phyloP scores from a whole-genome alignment of 2,888 invertebrate species.

The Malthinus flaveolus region DNA sequence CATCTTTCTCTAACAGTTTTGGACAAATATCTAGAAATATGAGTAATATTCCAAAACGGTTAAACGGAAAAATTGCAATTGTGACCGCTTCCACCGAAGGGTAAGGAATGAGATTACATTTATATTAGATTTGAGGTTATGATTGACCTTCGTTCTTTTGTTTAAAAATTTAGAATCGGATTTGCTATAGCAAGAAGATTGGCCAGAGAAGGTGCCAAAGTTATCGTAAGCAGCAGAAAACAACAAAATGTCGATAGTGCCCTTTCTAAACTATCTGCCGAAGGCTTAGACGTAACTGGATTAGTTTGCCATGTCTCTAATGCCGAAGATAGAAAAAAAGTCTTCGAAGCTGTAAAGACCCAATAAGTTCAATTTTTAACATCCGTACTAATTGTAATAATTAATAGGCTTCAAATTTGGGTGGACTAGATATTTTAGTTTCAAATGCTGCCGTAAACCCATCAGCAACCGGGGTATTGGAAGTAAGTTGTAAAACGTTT shows the following conservation, averaged over 20 bases:
- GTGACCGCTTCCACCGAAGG: conserved; percentile 89
- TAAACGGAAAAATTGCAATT: conserved; percentile 80
- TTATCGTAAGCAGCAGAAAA: conserved; percentile 90
- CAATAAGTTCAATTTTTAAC: too few relatives aligned
- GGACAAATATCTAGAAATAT: not conserved
- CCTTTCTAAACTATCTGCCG: conserved; percentile 67
- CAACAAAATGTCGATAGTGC: conserved; percentile 82
- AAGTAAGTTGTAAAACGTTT: conserved; percentile 57
- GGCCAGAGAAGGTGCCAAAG: conserved; percentile 87
- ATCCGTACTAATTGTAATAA: too few relatives aligned
- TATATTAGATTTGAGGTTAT: conserved; percentile 15
- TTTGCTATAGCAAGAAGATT: conserved; percentile 87
- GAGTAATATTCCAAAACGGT: conserved; percentile 45
- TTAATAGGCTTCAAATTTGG: conserved; percentile 74
- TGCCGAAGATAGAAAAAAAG: conserved; percentile 72
- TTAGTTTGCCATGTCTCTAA: conserved; percentile 90
- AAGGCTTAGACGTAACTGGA: conserved; percentile 76
- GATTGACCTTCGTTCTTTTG: not conserved
- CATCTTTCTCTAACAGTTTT: too few relatives aligned
- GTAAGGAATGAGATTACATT: conserved; percentile 54
- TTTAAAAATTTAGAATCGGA: conserved; percentile 70
- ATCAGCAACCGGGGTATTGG: conserved; percentile 71
- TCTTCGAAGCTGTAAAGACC: conserved; percentile 71
- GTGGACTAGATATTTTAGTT: conserved; percentile 91
- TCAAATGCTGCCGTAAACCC: conserved; percentile 95